phyloP scores from a whole-genome alignment of 2,113 vertebrate genomes.

The Polyodon spathula region DNA sequence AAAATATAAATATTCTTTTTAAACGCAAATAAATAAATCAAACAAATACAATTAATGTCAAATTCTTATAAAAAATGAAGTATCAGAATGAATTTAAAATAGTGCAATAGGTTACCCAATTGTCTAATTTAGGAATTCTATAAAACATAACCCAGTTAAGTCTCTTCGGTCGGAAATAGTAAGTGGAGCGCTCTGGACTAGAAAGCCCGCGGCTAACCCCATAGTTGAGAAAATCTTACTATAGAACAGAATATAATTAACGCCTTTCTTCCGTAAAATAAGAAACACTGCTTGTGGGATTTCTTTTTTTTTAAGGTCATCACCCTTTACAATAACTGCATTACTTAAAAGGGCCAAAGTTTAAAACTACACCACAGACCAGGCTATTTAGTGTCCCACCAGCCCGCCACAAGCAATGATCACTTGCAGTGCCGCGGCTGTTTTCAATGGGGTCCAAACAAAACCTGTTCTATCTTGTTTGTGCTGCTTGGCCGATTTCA shows the following conservation, averaged over 20 bases:
- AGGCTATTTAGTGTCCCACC: constrained; percentile 58
- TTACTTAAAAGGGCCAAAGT: constrained; percentile 88
- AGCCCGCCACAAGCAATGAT: constrained; percentile 66
- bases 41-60: too few relatives aligned
- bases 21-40: too few relatives aligned
- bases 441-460: constrained; percentile 88
- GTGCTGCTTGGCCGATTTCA: constrained; percentile 89
- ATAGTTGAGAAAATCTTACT: neutral
- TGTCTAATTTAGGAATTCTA: too few relatives aligned
- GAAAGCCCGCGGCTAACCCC: too few relatives aligned
- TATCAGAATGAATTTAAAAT: too few relatives aligned
- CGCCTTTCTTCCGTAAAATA: constrained; percentile 25
- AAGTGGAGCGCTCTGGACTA: neutral
- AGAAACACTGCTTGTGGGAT: constrained; percentile 26
- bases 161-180: too few relatives aligned
- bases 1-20: too few relatives aligned
- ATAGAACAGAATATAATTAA: neutral
- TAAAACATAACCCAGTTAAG: too few relatives aligned
- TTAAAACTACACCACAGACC: constrained; percentile 74
- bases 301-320: constrained; percentile 52
- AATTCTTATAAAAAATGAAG: too few relatives aligned
- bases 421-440: constrained; percentile 70
- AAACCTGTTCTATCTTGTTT: constrained; percentile 93
- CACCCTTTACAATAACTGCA: constrained; percentile 65
- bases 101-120: too few relatives aligned